Percentiles rank a stretch among this genome's conserved stretches.
phyloP scores from a whole-genome alignment of 1,140 invertebrate genomes.

The Apis cerana region DNA sequence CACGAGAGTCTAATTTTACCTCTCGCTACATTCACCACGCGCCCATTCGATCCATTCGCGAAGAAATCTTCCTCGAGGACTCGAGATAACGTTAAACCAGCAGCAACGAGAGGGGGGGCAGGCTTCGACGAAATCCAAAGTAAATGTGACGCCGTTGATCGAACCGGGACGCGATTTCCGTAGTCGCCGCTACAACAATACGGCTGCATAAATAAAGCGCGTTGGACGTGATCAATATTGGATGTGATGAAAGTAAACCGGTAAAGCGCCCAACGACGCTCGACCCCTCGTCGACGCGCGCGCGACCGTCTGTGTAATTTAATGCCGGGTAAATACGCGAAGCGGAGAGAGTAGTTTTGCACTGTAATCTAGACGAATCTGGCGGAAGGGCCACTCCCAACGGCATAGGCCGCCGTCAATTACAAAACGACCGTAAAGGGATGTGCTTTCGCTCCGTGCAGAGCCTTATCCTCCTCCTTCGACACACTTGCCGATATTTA shows the following conservation, averaged over 20 bases:
- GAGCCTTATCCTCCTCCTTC: background rate
- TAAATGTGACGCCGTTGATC: slow-evolving; percentile 40
- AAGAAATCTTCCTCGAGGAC: too few species aligned
- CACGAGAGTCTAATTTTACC: too few species aligned
- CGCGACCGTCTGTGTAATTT: slow-evolving; percentile 76
- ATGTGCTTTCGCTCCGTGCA: background rate
- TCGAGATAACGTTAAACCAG: background rate
- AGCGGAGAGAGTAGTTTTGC: slow-evolving; percentile 74
- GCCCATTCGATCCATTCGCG: too few species aligned
- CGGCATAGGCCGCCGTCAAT: slow-evolving; percentile 69
- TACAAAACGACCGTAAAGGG: slow-evolving; percentile 59
- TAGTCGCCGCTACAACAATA: slow-evolving; percentile 49
- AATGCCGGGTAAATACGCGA: slow-evolving; percentile 77
- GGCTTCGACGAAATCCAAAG: slow-evolving; percentile 39
- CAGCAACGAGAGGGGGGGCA: background rate
- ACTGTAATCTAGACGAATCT: slow-evolving; percentile 79
- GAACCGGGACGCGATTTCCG: slow-evolving; percentile 51
- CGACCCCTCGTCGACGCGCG: slow-evolving; percentile 68
- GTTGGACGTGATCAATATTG: slow-evolving; percentile 77
- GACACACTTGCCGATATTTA: background rate
- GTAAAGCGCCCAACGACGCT: slow-evolving; percentile 59
- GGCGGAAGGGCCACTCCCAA: slow-evolving; percentile 47
- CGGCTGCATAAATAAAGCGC: slow-evolving; percentile 74
- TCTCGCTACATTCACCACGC: too few species aligned
- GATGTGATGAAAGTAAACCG: slow-evolving; percentile 79